Evolutionary conservation across 2,888 invertebrate species (phyloP).

Genomic region (Cantharis lateralis): DNA sequence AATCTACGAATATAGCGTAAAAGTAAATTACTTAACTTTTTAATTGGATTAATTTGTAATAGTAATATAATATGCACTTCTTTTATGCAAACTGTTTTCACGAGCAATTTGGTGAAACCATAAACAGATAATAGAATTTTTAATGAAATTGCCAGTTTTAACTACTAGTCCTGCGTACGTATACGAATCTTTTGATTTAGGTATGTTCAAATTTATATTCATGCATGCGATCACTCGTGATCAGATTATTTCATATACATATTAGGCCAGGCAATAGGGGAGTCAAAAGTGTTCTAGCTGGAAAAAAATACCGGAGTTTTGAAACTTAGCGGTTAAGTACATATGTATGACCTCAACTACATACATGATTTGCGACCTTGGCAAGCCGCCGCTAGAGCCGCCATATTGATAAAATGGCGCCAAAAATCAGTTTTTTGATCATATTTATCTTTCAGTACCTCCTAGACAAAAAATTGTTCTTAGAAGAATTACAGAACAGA

Average conservation of each 20-base stretch:
- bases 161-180: not conserved
- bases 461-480: too few relatives aligned
- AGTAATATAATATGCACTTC: not conserved
- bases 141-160: constrained; percentile 24
- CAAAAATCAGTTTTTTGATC: too few relatives aligned
- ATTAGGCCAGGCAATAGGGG: too few relatives aligned
- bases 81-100: not conserved
- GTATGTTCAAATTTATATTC: constrained; percentile 11
- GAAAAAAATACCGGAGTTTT: too few relatives aligned
- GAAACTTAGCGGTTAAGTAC: too few relatives aligned
- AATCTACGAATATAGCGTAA: not conserved
- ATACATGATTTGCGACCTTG: too few relatives aligned
- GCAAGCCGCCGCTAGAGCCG: too few relatives aligned
- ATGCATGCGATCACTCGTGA: not conserved
- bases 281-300: too few relatives aligned
- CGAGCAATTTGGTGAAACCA: constrained; percentile 15
- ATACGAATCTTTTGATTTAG: not conserved
- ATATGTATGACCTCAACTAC: too few relatives aligned
- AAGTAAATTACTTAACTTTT: not conserved
- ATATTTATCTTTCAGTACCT: too few relatives aligned
- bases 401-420: too few relatives aligned
- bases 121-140: constrained; percentile 27
- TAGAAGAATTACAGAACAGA: too few relatives aligned
- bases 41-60: not conserved
- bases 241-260: not conserved